Base-by-base conservation (phyloP, 1,140 invertebrate genomes). In the Palaemon carinicauda region DNA sequence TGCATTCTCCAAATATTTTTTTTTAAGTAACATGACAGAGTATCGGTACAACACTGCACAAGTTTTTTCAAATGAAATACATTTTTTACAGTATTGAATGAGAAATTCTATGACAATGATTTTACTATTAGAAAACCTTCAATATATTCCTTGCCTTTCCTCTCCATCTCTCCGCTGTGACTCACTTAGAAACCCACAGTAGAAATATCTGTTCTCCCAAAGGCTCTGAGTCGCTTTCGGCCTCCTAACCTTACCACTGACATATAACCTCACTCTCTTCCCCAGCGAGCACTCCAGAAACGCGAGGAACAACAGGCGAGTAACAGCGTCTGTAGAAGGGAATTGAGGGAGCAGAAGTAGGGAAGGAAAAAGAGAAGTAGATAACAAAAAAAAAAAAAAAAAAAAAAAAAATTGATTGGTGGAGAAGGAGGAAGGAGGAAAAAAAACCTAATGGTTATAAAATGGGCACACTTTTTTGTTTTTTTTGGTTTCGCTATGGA, bases 281-380 rank as follows among this genome's bases (percentile, higher is more conserved):
- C 84, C 77, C 84, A 86, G 84, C 84, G 84, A 33, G 84, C 84
- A 80, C 84, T 86, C 41, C 75, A 78, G 83, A 86, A 86, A 53
- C 83, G 83, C 21, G 83, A 86, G 77, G 84, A 86, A 21, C 60
- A 54, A 80, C 84, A 86, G 84, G 84, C 84, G 84, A 86, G 84
- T 86, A 21, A 79, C 19, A 52, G 33, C 56, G 52, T 53, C 78
- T 80, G 19, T 54, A 56, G 53, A 53, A 41, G 75, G 41, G 33
- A 17, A 53, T 71, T 53, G 75, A 52, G 24, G 29, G 31, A 29
- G 51, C 21, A 51, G 52, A 21, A 84, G 74, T 21, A 78, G 52
- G 33, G 79, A 50, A 24, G 56, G 31, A n/a, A 41, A 21, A 14
- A 27, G 53, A 52, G 54, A 24, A 27, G 33, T 24, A 31, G n/a